These are phyloP conservation scores for Oplegnathus fasciatus DNA, from an alignment of 2,113 vertebrate genomes.

Conservation along the genomic window DNA sequence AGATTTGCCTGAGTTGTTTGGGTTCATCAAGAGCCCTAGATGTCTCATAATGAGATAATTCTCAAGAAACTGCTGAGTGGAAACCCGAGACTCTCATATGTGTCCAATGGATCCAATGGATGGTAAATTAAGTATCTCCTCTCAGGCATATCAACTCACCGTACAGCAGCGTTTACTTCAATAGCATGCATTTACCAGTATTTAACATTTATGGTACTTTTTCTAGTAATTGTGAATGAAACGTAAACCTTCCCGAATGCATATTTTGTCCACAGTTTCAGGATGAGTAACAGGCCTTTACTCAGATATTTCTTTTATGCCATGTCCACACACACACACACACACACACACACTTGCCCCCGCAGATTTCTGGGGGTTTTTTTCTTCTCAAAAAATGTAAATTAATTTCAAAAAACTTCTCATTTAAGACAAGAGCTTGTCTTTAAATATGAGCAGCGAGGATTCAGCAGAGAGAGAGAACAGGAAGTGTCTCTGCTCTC, in stretches of 20 bases:
- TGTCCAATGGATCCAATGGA: background rate
- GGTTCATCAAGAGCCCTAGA: slow-evolving; percentile 10
- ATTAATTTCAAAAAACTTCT: background rate
- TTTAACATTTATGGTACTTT: background rate
- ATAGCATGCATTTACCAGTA: background rate
- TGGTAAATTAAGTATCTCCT: background rate
- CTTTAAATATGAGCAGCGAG: background rate
- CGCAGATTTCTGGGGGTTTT: too few relatives aligned
- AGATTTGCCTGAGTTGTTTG: slow-evolving; percentile 36
- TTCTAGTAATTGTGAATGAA: background rate
- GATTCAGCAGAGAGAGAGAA: background rate
- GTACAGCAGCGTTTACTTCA: background rate
- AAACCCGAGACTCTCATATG: slow-evolving; percentile 7
- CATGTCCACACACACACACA: too few relatives aligned
- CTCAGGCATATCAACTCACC: background rate
- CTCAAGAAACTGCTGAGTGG: slow-evolving; percentile 25
- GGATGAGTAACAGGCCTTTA: background rate
- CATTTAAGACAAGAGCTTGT: background rate
- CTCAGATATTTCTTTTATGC: background rate
- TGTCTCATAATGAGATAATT: slow-evolving; percentile 38
- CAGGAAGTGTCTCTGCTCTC: background rate
- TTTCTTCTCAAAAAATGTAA: background rate
- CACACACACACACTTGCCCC: too few relatives aligned
- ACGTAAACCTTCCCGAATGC: background rate
- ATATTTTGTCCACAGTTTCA: background rate